Conservation (phyloP, 2,113 vertebrate genomes). For the Urocolius indicus region DNA sequence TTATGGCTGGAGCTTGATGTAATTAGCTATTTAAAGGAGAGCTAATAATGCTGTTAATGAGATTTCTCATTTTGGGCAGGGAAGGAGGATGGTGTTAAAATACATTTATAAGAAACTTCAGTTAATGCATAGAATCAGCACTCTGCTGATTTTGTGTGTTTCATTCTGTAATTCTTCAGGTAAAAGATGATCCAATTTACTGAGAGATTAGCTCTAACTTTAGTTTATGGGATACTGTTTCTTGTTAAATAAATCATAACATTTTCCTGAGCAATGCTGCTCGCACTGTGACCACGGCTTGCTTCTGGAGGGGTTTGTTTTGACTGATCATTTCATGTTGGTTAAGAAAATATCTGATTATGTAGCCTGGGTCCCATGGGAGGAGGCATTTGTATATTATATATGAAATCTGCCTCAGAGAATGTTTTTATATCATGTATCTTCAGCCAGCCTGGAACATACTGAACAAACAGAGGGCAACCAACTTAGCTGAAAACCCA, state of each 20-base stretch:
- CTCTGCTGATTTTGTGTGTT: background rate
- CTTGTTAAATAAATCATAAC: background rate
- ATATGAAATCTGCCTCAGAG: background rate
- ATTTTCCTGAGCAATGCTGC: background rate
- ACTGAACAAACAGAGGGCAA: background rate
- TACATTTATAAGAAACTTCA: background rate
- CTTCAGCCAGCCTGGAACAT: background rate
- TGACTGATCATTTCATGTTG: background rate
- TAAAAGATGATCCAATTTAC: conserved; percentile 5
- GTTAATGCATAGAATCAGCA: background rate
- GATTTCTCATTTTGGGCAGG: background rate
- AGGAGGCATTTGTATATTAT: background rate
- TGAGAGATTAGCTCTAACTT: background rate
- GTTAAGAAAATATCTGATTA: background rate
- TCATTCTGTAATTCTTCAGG: background rate
- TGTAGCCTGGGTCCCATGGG: background rate
- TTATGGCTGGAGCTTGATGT: conserved; percentile 11
- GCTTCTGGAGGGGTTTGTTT: background rate
- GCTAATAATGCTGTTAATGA: conserved; percentile 29
- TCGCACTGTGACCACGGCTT: background rate
- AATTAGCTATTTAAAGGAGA: conserved; percentile 48
- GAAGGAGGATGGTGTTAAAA: background rate
- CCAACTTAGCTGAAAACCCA: background rate
- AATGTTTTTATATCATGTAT: background rate
- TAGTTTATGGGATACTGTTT: background rate